phyloP scores from a whole-genome alignment of 2,797 vertebrate genomes.

The Schizopygopsis pylzovi region DNA sequence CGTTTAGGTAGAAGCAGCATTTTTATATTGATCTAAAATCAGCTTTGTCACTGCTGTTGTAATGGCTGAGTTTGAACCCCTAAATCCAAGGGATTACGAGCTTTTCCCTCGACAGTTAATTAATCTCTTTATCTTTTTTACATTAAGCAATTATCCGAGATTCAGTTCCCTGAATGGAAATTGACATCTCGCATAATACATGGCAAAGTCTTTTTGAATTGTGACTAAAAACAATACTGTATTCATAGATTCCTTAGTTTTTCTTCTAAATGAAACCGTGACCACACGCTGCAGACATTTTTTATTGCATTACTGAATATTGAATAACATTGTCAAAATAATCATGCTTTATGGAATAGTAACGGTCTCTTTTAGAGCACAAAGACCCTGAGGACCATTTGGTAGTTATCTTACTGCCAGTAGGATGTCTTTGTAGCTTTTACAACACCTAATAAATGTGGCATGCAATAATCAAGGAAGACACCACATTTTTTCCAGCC shows the following conservation, averaged over 20 bases:
- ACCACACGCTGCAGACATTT: constrained; percentile 13
- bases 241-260: constrained; percentile 28
- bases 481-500: constrained; percentile 61
- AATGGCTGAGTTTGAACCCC: constrained; percentile 11
- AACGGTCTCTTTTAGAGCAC: constrained; percentile 34
- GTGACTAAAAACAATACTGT: neutral
- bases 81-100: neutral
- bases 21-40: constrained; percentile 24
- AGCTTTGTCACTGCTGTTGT: constrained; percentile 19
- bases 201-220: neutral
- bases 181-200: neutral
- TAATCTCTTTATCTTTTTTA: neutral
- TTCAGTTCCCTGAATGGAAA: neutral
- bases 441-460: constrained; percentile 58
- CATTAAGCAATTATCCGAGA: neutral
- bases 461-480: constrained; percentile 63
- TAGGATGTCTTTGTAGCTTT: constrained; percentile 50
- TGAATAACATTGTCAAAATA: constrained; percentile 32
- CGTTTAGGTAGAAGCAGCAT: neutral
- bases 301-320: constrained; percentile 45
- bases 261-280: neutral
- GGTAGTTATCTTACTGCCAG: constrained; percentile 54
- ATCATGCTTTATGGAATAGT: constrained; percentile 41
- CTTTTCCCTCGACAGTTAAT: neutral
- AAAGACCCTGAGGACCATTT: constrained; percentile 43